Percentiles rank a stretch among this genome's conserved stretches.
phyloP scores from a whole-genome alignment of 1,140 invertebrate species.

The Periplaneta americana region DNA sequence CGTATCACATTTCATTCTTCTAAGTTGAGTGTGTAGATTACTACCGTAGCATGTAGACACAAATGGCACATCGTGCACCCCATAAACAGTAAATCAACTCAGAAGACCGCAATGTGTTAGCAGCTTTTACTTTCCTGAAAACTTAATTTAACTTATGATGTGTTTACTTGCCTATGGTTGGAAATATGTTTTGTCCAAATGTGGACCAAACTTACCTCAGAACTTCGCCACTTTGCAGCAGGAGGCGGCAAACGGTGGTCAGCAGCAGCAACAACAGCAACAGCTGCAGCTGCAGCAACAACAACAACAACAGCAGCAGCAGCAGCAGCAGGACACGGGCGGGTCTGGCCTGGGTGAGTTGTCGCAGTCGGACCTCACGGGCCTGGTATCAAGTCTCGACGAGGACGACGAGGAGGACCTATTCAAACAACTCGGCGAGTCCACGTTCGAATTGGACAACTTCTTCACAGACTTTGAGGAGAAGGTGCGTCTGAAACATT shows the following conservation, averaged over 20 bases:
- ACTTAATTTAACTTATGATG: no score
- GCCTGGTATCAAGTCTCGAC: constrained; percentile 49
- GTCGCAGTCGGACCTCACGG: constrained; percentile 59
- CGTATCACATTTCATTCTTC: no score
- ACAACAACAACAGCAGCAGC: not conserved
- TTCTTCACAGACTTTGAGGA: constrained; percentile 42
- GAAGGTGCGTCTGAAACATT: no score
- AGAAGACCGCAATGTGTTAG: no score
- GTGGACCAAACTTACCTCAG: not conserved
- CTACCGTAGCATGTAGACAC: no score
- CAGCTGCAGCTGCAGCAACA: not conserved
- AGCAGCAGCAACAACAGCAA: not conserved
- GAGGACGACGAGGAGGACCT: constrained; percentile 62
- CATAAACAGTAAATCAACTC: no score
- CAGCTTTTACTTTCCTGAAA: no score
- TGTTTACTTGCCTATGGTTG: no score
- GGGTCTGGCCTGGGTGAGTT: constrained; percentile 46
- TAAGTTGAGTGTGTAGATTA: no score
- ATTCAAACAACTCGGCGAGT: constrained; percentile 61
- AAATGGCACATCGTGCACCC: no score
- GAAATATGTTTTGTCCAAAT: no score
- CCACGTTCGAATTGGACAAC: constrained; percentile 49
- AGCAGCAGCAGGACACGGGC: not conserved
- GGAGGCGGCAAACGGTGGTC: constrained; percentile 11
- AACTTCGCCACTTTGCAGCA: not conserved